Evolutionary conservation across 1,140 invertebrate genomes (phyloP), one percentile per base, ranked within the genome.

Genomic region (Trichonephila clavipes): DNA sequence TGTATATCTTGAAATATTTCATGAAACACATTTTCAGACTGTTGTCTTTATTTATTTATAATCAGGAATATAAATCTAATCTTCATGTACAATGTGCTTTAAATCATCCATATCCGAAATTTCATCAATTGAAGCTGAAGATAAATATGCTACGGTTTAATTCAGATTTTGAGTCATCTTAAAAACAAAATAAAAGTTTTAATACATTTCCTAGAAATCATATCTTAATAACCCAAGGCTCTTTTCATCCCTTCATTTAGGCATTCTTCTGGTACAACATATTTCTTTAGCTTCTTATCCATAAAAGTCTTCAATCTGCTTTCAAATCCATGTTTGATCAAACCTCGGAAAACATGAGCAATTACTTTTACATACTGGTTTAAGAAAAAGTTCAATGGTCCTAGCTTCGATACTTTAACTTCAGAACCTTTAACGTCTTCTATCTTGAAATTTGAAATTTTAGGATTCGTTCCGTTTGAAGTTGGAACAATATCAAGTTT

Each of bases 371-470:
- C 58, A 40, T 91, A 91, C 5, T 24, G 12, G 44, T 94, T 91
- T 21, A 89, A 10, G 40, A 91, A 62, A 16, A 91, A 88, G 64
- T 88, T 91, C n/a, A 94, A 16, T 16, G 94, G 94, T 1, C 94
- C 94, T 28, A 94, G 18, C 2, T 89, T 89, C 1, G 44, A 72
- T 28, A 91, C 89, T 87, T 91, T 94, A 6, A 94, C 83, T 58
- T 94, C 89, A 5, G 64, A 59, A 5, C 94, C 94, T 82, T 94
- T 94, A 18, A 91, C 83, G 51, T 94, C 94, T 77, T 94, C 82
- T 8, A 94, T 77, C 58, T 94, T 91, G 40, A 94, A 90, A 58
- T 91, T 88, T 16, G 59, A 44, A 58, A 94, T 85, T 58, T 90
- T 91, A 18, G 94, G 94, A 51, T 91, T 88, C 12, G 77, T 59